Evolutionary conservation across 2,888 invertebrate species (phyloP).

Genomic region (Amiota minor): DNA sequence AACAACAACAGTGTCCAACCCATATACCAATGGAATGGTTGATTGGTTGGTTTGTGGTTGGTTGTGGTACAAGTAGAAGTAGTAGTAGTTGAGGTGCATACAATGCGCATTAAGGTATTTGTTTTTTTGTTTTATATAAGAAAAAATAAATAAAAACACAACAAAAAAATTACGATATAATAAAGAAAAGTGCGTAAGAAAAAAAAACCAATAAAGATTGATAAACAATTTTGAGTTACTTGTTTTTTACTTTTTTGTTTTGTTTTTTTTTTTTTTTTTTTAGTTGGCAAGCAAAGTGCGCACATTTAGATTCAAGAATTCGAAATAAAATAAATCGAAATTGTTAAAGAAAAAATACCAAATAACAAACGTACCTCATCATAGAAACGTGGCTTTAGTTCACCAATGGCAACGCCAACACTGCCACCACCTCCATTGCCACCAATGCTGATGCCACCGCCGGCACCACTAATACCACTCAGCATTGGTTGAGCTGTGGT

Average conservation of each 20-base stretch:
- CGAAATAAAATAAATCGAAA: background rate
- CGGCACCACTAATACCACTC: conserved; percentile 70
- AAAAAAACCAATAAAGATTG: conserved; percentile 58
- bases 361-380: conserved; percentile 67
- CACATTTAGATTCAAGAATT: conserved; percentile 51
- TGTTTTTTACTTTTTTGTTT: conserved; percentile 26
- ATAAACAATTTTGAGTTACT: conserved; percentile 51
- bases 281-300: conserved; percentile 62
- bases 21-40: conserved; percentile 4
- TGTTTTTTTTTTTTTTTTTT: conserved; percentile 28
- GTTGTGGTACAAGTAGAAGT: conserved; percentile 39
- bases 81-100: conserved; percentile 48
- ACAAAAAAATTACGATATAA: conserved; percentile 43
- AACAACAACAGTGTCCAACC: conserved; percentile 8
- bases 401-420: conserved; percentile 74
- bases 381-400: conserved; percentile 74
- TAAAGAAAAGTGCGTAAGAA: conserved; percentile 51
- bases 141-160: conserved; percentile 21
- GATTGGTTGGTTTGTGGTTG: conserved; percentile 41
- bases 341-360: background rate
- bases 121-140: conserved; percentile 13
- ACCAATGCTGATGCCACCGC: conserved; percentile 67
- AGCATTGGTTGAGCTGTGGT: conserved; percentile 65
- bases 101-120: conserved; percentile 53
- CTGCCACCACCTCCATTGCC: conserved; percentile 73